Evolutionary conservation across 2,888 invertebrate genomes (phyloP).

Genomic region (Tetramorium bicarinatum): DNA sequence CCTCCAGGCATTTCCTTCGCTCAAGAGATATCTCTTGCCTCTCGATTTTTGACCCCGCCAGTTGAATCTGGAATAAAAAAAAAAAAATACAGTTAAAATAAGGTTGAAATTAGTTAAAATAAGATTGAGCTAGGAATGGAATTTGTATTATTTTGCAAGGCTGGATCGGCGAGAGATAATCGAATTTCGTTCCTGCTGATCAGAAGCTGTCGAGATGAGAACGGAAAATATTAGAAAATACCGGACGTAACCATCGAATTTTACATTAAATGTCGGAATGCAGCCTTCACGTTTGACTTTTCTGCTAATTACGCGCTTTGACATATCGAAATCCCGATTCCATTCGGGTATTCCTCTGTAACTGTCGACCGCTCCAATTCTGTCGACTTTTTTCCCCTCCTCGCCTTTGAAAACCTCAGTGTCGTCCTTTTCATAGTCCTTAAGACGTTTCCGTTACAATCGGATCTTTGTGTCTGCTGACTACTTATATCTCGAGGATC

Average conservation of each 20-base stretch:
- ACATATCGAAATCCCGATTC: not conserved
- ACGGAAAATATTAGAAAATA: not conserved
- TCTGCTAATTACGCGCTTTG: not conserved
- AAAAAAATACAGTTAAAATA: not conserved
- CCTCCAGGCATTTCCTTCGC: not conserved
- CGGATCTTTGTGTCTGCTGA: conserved; percentile 5
- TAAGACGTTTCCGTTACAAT: conserved; percentile 22
- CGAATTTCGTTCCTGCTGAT: not conserved
- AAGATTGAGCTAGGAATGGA: not conserved
- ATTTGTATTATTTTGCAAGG: not conserved
- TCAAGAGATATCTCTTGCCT: not conserved
- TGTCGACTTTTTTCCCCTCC: not conserved
- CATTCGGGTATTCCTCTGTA: not conserved
- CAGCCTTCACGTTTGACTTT: not conserved
- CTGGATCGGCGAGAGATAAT: not conserved
- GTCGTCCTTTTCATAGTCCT: not conserved
- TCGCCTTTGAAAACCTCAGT: not conserved
- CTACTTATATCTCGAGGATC: conserved; percentile 27
- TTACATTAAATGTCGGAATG: not conserved
- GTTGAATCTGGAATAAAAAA: not conserved
- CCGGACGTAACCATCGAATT: not conserved
- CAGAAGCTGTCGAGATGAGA: not conserved
- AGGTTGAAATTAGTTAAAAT: not conserved
- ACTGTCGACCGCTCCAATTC: not conserved
- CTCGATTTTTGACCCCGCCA: not conserved